Evolutionary conservation across 2,888 invertebrate genomes (phyloP), one percentile per base, ranked within the genome.

Genomic region (Andrena dorsata): DNA sequence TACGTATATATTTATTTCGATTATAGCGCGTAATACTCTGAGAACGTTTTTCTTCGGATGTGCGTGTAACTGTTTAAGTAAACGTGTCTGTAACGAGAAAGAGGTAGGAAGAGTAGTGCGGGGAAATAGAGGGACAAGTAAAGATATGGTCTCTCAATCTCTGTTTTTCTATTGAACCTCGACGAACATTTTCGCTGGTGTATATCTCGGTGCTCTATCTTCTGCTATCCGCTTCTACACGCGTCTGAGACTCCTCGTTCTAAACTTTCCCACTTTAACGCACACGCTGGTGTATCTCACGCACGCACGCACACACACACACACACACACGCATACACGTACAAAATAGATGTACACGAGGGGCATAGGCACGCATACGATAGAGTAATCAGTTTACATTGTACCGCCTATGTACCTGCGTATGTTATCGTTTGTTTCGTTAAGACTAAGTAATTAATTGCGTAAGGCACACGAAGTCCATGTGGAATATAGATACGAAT

Each of bases 1-100:
- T 60, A 71, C 20, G 35, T 26, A 82, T 56, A 74, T 87, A 87
- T 74, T 84, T 87, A 88, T 65, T 88, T 86, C 82, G 61, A 70
- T 66, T 77, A 70, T 82, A 87, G 78, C 78, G 86, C 87, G 86
- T 77, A 79, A 84, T 86, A 87, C 84, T 84, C 84, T 87, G 83
- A 81, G 80, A 77, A 80, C 76, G 65, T 66, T 71, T 66, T 71
- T 61, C 51, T 70, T 75, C 53, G n/a, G 13, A 41, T 41, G 13
- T 26, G 58, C 60, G 64, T 30, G 61, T 41, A 5, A 28, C 61
- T 28, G 51, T 51, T 20, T n/a, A 47, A 28, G 49, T 32, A 41
- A 7, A 32, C 13, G 53, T 23, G 66, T 60, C 20, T 51, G 32
- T 49, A 53, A 41, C 10, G 23, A 23, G 13, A 8, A 32, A 13